Percentiles rank a stretch among this genome's conserved stretches.
These are phyloP conservation scores for Martes martes DNA, from an alignment of 2,113 vertebrate species.

Conservation along the genomic window DNA sequence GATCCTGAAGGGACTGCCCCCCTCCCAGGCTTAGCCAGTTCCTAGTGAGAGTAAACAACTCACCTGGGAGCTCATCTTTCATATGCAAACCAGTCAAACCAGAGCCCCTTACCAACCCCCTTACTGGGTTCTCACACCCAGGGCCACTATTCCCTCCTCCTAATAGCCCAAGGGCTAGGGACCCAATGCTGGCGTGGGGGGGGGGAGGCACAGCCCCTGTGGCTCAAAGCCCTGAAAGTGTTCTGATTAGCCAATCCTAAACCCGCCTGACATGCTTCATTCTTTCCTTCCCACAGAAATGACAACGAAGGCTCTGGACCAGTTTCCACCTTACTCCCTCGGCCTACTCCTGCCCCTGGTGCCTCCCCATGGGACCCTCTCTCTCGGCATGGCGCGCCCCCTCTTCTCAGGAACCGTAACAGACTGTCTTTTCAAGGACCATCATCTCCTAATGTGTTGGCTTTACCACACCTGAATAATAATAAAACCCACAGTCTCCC, in stretches of 20 bases:
- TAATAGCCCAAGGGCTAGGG: background rate
- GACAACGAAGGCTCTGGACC: background rate
- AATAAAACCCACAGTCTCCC: background rate
- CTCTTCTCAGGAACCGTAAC: background rate
- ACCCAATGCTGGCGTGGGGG: too few species aligned
- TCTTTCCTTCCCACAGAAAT: background rate
- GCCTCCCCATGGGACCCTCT: background rate
- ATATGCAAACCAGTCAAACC: background rate
- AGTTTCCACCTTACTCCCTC: too few species aligned
- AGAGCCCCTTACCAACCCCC: too few species aligned
- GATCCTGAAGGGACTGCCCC: background rate
- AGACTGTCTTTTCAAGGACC: background rate
- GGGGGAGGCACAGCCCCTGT: background rate
- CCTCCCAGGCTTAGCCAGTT: background rate
- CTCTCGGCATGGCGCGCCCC: rapidly evolving
- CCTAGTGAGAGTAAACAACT: background rate
- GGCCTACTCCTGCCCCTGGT: background rate
- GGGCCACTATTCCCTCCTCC: background rate
- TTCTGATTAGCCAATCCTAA: background rate
- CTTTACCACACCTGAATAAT: background rate
- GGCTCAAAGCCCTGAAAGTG: background rate
- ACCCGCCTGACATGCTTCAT: background rate
- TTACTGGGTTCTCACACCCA: background rate
- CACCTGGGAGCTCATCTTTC: background rate
- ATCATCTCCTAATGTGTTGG: background rate